Evolutionary conservation across 1,140 invertebrate genomes (phyloP), one percentile per base, ranked within the genome.

Genomic region (Dendroctonus ponderosae): DNA sequence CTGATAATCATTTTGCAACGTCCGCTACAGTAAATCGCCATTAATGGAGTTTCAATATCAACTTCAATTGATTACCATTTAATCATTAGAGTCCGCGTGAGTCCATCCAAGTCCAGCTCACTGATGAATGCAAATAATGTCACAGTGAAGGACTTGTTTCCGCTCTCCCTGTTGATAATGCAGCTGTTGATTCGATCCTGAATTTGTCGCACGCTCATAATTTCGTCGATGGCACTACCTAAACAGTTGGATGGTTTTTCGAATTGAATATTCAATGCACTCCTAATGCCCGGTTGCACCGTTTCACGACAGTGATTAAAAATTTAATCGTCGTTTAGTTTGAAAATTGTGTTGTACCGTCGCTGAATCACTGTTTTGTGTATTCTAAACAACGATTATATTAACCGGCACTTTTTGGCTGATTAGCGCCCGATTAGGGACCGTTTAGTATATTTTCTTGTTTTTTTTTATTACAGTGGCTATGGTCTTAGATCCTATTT

Each of bases 141-240:
- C 6, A 78, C 80, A 6, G 81, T 82, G 67, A 84, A 83, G 51
- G 81, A 77, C 0, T 50, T 70, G 6, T 76, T 75, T 61, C 79
- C 74, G 12, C 51, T 40, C 12, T 48, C 58, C 2, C 46, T 51
- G 41, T 39, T 48, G 14, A 44, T n/a, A 8, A 54, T 11, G 15
- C 39, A 43, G n/a, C 74, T 67, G 8, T 77, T 75, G 5, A 76
- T 74, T 54, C 79, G 80, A n/a, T 79, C 75, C 46, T 81, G 72
- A 38, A 84, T 74, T 73, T 84, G 81, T 37, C 77, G 72, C 0
- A 84, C 76, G 5, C 77, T 83, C 82, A 84, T 82, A 49, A 80
- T 76, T 26, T 76, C 79, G 41, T 75, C 76, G 14, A 83, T 82
- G 39, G 52, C 15, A 61, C 14, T 53, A 15, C 43, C 66, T 68